Evolutionary conservation across 2,113 vertebrate species (phyloP), one percentile per base, ranked within the genome.

Genomic region (Octodon degus): DNA sequence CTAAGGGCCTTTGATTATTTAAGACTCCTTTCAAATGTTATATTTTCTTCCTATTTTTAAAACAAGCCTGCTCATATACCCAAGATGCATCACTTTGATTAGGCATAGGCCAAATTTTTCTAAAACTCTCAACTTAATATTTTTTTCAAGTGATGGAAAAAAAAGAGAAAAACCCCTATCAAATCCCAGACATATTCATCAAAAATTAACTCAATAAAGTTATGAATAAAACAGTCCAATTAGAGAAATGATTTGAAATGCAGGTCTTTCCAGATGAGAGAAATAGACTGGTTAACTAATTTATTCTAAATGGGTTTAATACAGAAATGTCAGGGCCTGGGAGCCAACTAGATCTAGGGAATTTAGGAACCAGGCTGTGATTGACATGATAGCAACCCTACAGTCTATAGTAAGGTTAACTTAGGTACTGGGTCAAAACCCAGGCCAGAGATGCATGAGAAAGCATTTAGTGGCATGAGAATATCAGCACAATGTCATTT

Each of bases 141-240:
- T 79, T 96, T 95, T n/a, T 86, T 83, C 55, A 87, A 88, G 58
- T 60, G 43, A 88, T 53, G 55, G 55, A 43, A 25, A 30, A 77
- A 43, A 74, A 50, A 60, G 14, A 43, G 14, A 43, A 76, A 85
- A 93, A 65, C 43, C 72, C 50, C 81, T 90, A 68, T 83, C 0
- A 2, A 89, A 68, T 74, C 60, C 27, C 70, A 89, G 74, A 68
- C 14, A 86, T 70, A 97, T 95, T 96, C 90, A 96, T 97, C 25
- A 95, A 90, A 97, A 89, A 86, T 90, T 97, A 97, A 96, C 95
- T 74, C 88, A 97, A 96, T 96, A 95, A 96, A 90, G 72, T 96
- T 92, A 90, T 62, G 89, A 94, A 95, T 92, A 72, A 96, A 96
- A 92, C n/a, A 86, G 37, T 91, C 90, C 1, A 14, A 89, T 95